Evolutionary conservation across 2,113 vertebrate genomes (phyloP), one percentile per base, ranked within the genome.

Genomic region (Lepus europaeus): DNA sequence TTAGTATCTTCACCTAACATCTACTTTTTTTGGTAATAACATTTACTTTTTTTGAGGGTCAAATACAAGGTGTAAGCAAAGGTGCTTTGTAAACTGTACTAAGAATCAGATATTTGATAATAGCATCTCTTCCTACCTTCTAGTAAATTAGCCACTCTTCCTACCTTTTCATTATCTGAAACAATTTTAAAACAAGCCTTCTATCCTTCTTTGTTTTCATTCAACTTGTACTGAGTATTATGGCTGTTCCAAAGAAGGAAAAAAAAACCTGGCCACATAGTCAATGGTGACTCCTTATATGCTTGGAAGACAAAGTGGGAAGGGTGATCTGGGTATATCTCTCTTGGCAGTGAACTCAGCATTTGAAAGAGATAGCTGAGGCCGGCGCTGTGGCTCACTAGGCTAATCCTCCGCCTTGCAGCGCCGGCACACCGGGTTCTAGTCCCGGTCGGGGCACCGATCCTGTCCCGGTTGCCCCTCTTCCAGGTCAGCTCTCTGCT

Each of bases 61-160:
- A 49, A 72, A 72, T 83, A 39, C 89, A 93, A 93, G 87, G 56
- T 77, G 53, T 20, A 80, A 69, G 49, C 12, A 81, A 93, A 88
- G 68, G 16, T 87, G 16, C 33, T 91, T 87, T 68, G 33, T 69
- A 70, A 88, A 83, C 33, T 89, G 36, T 82, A 81, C 23, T 86
- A 78, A 61, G 76, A 76, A 72, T 73, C 22, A 63, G 74, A 64
- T 91, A n/a, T 49, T 45, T 49, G 76, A 31, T 76, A 88, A 51
- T 39, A 89, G 9, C 53, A 72, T 70, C 53, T 79, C 45, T 45
- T 45, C 45, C 45, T 45, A 45, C 45, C 45, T 45, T 45, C 45
- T 86, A 69, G 39, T 74, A 91, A 61, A 39, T 94, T 91, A 83
- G 19, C 23, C 64, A 82, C 61, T 6, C 6, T 87, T 68, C n/a